Percentiles rank a stretch among this genome's conserved stretches.
Evolutionary conservation across 2,888 invertebrate genomes (phyloP).

Genomic region (Anthophora plumipes): DNA sequence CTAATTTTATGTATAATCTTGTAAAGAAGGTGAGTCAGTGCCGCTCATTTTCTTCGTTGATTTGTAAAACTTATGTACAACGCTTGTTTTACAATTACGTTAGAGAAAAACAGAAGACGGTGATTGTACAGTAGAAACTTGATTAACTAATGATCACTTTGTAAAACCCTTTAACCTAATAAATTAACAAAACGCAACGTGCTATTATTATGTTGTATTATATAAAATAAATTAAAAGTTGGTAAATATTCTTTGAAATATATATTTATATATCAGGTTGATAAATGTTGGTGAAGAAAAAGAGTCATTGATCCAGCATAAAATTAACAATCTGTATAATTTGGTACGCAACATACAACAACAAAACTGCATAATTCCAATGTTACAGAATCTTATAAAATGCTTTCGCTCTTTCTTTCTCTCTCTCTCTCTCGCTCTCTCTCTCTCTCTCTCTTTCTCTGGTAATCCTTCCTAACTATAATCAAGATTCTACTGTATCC

Average conservation of each 20-base stretch:
- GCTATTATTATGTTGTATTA: not conserved
- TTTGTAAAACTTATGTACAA: constrained; percentile 59
- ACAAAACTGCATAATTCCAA: constrained; percentile 31
- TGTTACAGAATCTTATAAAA: constrained; percentile 27
- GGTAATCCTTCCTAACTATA: not conserved
- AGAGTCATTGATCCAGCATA: constrained; percentile 19
- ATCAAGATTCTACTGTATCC: constrained; percentile 57
- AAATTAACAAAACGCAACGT: not conserved
- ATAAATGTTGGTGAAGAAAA: constrained; percentile 36
- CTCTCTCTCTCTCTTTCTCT: too few species aligned
- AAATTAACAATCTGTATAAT: constrained; percentile 51
- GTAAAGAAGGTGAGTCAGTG: constrained; percentile 70
- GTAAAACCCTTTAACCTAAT: not conserved
- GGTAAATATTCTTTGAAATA: not conserved
- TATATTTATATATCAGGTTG: not conserved
- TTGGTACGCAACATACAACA: constrained; percentile 53
- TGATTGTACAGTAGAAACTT: constrained; percentile 51
- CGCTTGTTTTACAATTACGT: constrained; percentile 33
- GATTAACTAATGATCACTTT: constrained; percentile 24
- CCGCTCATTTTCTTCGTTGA: constrained; percentile 61
- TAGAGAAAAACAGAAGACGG: not conserved
- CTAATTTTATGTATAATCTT: constrained; percentile 72
- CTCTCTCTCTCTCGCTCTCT: too few species aligned
- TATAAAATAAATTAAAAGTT: not conserved
- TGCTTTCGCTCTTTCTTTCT: not conserved